These are phyloP conservation scores for Drymodes brunneopygia DNA, from an alignment of 2,113 vertebrate genomes.

Conservation along the genomic window DNA sequence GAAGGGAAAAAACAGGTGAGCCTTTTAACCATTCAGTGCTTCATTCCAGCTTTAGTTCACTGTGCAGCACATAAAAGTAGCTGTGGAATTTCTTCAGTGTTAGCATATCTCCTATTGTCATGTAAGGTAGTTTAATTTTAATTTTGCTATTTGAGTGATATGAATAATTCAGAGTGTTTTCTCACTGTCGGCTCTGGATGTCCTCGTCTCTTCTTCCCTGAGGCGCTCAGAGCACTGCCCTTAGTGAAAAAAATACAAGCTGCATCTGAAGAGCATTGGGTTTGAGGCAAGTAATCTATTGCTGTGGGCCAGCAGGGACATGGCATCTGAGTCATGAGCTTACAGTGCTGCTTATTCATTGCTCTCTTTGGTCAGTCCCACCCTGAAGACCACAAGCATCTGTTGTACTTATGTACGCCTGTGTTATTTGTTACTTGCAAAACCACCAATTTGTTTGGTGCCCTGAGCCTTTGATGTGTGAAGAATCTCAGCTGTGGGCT, in stretches of 20 bases:
- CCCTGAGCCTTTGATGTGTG: neutral
- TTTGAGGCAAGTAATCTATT: neutral
- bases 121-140: conserved; percentile 52
- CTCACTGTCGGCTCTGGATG: conserved; percentile 3
- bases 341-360: neutral
- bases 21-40: neutral
- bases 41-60: neutral
- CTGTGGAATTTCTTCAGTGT: neutral
- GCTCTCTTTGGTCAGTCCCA: neutral
- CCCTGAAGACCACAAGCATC: neutral
- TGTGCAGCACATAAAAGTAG: neutral
- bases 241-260: neutral
- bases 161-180: conserved; percentile 60
- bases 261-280: neutral
- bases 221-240: neutral
- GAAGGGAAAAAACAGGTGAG: neutral
- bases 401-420: neutral
- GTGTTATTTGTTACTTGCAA: neutral
- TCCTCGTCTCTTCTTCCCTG: neutral
- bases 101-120: conserved; percentile 19
- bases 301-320: neutral
- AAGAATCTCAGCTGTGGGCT: neutral
- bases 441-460: neutral
- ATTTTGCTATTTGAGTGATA: conserved; percentile 41
- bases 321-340: neutral